Percentiles rank a stretch among this genome's conserved stretches.
These are phyloP conservation scores for Barnardius zonarius DNA, from an alignment of 2,113 vertebrate genomes.

Conservation along the genomic window DNA sequence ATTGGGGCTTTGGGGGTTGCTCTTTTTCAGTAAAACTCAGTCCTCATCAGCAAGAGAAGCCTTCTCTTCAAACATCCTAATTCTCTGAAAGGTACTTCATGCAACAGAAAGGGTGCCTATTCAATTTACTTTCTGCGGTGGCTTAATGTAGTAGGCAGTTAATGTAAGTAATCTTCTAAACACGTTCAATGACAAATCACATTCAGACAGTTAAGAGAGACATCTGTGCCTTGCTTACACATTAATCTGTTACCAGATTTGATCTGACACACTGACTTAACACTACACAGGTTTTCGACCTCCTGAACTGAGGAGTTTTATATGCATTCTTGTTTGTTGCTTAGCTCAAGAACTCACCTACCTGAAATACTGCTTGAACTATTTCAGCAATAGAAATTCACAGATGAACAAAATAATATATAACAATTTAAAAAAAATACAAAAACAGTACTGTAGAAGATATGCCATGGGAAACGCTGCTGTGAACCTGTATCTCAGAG, in stretches of 20 bases:
- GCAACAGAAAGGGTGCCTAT: neutral
- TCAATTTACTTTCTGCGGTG: neutral
- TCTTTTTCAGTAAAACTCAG: neutral
- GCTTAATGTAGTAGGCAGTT: neutral
- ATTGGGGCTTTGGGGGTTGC: neutral
- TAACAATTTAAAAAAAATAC: accelerated
- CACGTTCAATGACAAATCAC: slow-evolving; percentile 21
- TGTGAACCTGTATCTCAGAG: neutral
- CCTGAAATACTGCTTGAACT: neutral
- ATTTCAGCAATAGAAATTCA: neutral
- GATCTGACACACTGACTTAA: slow-evolving; percentile 18
- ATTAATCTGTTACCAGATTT: slow-evolving; percentile 54
- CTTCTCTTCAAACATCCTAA: neutral
- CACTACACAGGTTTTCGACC: neutral
- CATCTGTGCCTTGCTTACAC: slow-evolving; percentile 27
- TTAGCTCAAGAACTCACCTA: neutral
- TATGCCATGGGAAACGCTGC: neutral
- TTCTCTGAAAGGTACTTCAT: neutral
- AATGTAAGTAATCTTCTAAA: neutral
- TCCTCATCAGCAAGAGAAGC: neutral
- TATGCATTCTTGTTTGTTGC: neutral
- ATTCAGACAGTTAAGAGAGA: slow-evolving; percentile 3
- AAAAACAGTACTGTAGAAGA: neutral
- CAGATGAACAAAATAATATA: neutral
- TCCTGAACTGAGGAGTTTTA: neutral